Base-by-base conservation (phyloP, 1,140 invertebrate genomes). In the Papilio helenus region DNA sequence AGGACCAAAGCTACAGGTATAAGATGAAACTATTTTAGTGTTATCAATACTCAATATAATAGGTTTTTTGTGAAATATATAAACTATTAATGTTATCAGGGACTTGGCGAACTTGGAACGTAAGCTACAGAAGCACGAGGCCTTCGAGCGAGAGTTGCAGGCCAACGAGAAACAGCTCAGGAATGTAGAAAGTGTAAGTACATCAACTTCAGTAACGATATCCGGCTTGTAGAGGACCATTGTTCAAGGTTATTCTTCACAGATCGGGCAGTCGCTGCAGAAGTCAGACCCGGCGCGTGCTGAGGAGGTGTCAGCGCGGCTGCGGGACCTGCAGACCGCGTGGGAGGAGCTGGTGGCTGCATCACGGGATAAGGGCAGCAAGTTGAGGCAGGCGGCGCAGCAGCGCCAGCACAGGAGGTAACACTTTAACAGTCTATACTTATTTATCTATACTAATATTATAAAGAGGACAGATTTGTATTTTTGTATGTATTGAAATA, bases 111-210 rank as follows among this genome's bases (percentile, higher is more conserved):
- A 99, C 89, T 94, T 99, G 55, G 98, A 98, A 80, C 95, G 98
- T 3, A 99, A 99, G 92, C 94, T 99, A 3, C 98, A 99, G 92
- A 99, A 99, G 89, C 99, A 99, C 89, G 98, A 99, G 92, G 99
- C 99, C 0, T 99, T 99, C 90, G 98, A 99, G 89, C 95, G 99
- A 23, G 99, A 99, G 90, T 92, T 99, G 8, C 96, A 98, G 55
- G 97, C 98, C 0, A 99, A 99, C 90, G 98, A 98, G 92, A 98
- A 98, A 18, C 97, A 98, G 89, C 93, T 99, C 14, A 93, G 97
- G 55, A 96, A 96, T 65, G 97, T 99, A 5, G 98, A 98, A 82
- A 98, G 98, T 87, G 96, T 95, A 84, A 89, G 90, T 85, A 81
- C 44, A 20, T 3, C 14, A 10, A 9, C 16, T 72, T 23, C 29